Conservation (phyloP, 2,113 vertebrate genomes). For the Ranitomeya variabilis region DNA sequence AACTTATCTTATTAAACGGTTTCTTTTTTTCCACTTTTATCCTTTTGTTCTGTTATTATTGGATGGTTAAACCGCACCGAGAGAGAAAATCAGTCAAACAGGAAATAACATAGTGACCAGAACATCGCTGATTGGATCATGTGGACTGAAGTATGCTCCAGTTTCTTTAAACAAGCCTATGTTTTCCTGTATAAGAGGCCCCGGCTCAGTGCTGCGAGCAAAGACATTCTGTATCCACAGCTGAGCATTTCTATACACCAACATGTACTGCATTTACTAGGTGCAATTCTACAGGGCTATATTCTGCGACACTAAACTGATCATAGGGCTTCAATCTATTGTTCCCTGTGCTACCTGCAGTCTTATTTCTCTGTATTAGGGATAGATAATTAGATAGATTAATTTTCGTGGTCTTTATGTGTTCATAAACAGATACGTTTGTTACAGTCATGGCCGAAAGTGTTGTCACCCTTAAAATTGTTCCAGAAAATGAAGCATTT, state of each 20-base stretch:
- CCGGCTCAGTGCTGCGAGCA: neutral
- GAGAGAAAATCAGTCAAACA: slow-evolving; percentile 12
- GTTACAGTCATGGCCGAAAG: no score
- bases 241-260: neutral
- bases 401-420: no score
- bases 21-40: neutral
- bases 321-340: neutral
- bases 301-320: neutral
- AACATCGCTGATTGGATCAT: slow-evolving; percentile 16
- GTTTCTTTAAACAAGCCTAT: slow-evolving; percentile 15
- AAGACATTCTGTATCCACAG: neutral
- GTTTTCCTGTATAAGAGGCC: slow-evolving; percentile 19
- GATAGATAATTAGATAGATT: no score
- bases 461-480: no score
- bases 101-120: slow-evolving; percentile 31
- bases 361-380: no score
- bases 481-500: no score
- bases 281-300: no score
- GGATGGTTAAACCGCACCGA: neutral
- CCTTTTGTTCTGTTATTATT: slow-evolving; percentile 35
- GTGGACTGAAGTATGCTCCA: slow-evolving; percentile 20
- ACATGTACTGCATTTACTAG: neutral
- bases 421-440: no score
- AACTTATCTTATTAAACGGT: neutral
- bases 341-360: no score